A percentile compares a stretch with the other conserved stretches of the same genome.
phyloP scores from a whole-genome alignment of 1,140 invertebrate genomes.

The Drosophila pectinifera region DNA sequence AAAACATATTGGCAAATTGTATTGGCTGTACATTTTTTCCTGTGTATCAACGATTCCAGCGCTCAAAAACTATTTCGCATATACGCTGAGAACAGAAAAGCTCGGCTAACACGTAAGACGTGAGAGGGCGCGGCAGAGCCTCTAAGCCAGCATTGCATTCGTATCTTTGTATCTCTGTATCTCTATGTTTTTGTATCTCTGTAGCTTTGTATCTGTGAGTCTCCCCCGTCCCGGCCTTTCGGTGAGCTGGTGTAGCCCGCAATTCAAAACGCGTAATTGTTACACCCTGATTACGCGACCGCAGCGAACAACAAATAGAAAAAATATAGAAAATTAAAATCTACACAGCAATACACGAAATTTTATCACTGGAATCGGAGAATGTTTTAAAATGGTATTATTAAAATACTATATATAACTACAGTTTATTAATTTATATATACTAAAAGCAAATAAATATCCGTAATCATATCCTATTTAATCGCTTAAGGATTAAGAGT shows the following conservation, averaged over 20 bases:
- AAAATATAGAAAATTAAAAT: constrained; percentile 41
- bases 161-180: constrained; percentile 29
- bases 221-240: constrained; percentile 14
- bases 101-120: constrained; percentile 58
- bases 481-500: background rate
- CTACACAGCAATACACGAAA: constrained; percentile 12
- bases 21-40: background rate
- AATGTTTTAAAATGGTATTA: background rate
- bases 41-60: constrained; percentile 44
- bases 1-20: too few species aligned
- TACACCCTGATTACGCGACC: constrained; percentile 81
- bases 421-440: too few species aligned
- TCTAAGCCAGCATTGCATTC: constrained; percentile 24
- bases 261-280: constrained; percentile 78
- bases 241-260: constrained; percentile 41
- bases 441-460: too few species aligned
- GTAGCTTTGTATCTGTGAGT: constrained; percentile 35
- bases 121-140: constrained; percentile 69
- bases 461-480: too few species aligned
- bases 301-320: constrained; percentile 40
- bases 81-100: constrained; percentile 46
- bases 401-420: background rate
- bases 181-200: constrained; percentile 30
- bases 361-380: background rate
- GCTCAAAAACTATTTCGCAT: constrained; percentile 54